Evolutionary conservation across 2,888 invertebrate species (phyloP).

Genomic region (Drosophila parthenogenetica): DNA sequence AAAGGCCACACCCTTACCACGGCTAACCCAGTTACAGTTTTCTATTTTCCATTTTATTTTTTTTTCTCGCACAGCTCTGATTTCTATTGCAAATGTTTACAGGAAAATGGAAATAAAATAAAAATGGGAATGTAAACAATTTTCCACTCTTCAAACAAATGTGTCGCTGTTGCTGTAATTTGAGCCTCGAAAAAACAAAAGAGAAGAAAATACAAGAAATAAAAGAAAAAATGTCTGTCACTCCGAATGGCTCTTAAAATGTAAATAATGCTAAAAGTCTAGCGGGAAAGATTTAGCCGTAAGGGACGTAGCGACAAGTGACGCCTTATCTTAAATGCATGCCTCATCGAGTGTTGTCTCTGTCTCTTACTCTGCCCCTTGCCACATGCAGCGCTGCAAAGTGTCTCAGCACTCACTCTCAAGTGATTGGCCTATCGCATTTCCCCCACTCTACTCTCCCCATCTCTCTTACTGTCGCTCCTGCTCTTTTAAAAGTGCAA

Average conservation of each 20-base stretch:
- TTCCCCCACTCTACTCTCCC: conserved; percentile 16
- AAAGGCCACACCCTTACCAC: conserved; percentile 60
- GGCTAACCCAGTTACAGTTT: conserved; percentile 69
- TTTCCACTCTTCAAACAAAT: conserved; percentile 51
- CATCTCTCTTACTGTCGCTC: conserved; percentile 9
- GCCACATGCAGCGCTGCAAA: conserved; percentile 31
- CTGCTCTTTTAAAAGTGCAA: conserved; percentile 3
- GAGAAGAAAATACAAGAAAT: conserved; percentile 2
- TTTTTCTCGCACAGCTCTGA: conserved; percentile 32
- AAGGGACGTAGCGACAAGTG: conserved; percentile 63
- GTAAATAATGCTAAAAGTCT: conserved; percentile 73
- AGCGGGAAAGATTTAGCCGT: conserved; percentile 50
- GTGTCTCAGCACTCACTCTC: conserved; percentile 68
- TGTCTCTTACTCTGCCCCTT: background rate
- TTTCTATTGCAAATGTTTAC: conserved; percentile 76
- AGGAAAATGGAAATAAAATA: conserved; percentile 19
- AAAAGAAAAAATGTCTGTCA: conserved; percentile 49
- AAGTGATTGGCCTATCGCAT: conserved; percentile 78
- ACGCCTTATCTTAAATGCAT: conserved; percentile 80
- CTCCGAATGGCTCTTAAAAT: conserved; percentile 68
- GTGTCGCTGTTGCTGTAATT: conserved; percentile 52
- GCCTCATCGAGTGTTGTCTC: conserved; percentile 50
- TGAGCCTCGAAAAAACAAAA: conserved; percentile 39
- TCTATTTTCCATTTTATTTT: too few species aligned
- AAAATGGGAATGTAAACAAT: conserved; percentile 55